Evolutionary conservation across 2,888 invertebrate genomes (phyloP), one percentile per base, ranked within the genome.

Genomic region (Ctena decussata): DNA sequence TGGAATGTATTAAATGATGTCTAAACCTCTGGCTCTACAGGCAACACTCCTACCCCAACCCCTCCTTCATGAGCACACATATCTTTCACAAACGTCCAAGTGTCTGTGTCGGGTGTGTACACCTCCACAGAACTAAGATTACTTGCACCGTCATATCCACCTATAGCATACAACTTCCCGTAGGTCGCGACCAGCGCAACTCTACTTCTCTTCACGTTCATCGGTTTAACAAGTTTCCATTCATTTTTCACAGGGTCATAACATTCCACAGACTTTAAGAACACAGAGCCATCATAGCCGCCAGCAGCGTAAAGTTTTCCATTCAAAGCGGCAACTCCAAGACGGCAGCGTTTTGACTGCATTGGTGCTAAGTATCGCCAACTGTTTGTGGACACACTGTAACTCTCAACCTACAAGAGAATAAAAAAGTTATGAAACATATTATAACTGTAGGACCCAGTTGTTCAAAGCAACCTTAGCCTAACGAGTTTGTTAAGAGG

Each of bases 11-110:
- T n/a, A n/a, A n/a, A n/a, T n/a, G n/a, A n/a, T 65, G 30, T 1
- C 30, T 35, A 80, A 24, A 76, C 49, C 27, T 90, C 90, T 8
- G 90, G 82, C 37, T 93, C 94, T 53, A 93, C 92, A 8, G 97
- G 97, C 90, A 98, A 97, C 6, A 98, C 98, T 0, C 98, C 98
- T 35, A 98, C 97, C n/a, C 98, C 98, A 0, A 98, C 98, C 0
- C 98, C 98, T 0, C 98, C 98, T 95, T 98, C 98, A 94, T 98
- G 98, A 0, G 97, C 98, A 91, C 97, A 97, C 98, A 98, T 98
- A 0, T 97, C 96, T 1, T 97, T 97, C 24, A 97, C 97, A 94
- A 97, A 97, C 2, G 96, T 97, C 98, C 98, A 98, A 35, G 96
- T 96, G 94, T 98, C 97, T 6, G 96, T 96, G 35, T 94, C 93